Evolutionary conservation across 2,888 invertebrate genomes (phyloP).

Genomic region (Leucozona laternaria): DNA sequence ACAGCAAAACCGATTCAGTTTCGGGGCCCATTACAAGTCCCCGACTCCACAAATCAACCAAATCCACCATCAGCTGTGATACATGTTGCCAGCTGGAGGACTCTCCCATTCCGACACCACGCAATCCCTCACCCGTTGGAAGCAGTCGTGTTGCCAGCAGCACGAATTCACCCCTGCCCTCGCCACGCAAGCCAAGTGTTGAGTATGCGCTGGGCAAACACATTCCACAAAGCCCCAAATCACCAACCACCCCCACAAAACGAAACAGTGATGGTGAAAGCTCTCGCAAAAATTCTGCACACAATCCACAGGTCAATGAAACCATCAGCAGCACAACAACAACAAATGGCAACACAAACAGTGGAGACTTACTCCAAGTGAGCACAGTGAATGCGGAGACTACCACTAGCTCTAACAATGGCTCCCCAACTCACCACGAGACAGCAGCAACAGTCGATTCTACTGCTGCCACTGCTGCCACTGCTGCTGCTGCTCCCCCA

Average conservation of each 20-base stretch:
- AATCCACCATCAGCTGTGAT: constrained; percentile 76
- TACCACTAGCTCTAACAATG: constrained; percentile 67
- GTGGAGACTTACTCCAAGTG: constrained; percentile 75
- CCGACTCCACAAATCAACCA: constrained; percentile 50
- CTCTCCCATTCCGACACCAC: constrained; percentile 76
- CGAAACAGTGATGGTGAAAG: constrained; percentile 70
- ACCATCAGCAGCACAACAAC: constrained; percentile 64
- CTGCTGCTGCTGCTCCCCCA: constrained; percentile 33
- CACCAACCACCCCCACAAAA: constrained; percentile 73
- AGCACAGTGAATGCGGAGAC: constrained; percentile 76
- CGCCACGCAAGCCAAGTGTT: constrained; percentile 49
- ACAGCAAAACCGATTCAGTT: constrained; percentile 45
- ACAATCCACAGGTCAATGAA: constrained; percentile 73
- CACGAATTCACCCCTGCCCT: constrained; percentile 38
- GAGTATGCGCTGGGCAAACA: constrained; percentile 67
- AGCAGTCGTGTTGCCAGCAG: constrained; percentile 58
- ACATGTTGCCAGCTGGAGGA: constrained; percentile 79
- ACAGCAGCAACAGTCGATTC: constrained; percentile 60
- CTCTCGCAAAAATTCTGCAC: constrained; percentile 69
- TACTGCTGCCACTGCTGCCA: neutral
- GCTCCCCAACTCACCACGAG: constrained; percentile 55
- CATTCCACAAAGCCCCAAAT: constrained; percentile 72
- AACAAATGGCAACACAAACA: constrained; percentile 77
- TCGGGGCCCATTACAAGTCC: constrained; percentile 53
- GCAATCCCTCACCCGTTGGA: constrained; percentile 51